phyloP scores from a whole-genome alignment of 2,888 invertebrate genomes.

The Eumacrocentrus americanus region DNA sequence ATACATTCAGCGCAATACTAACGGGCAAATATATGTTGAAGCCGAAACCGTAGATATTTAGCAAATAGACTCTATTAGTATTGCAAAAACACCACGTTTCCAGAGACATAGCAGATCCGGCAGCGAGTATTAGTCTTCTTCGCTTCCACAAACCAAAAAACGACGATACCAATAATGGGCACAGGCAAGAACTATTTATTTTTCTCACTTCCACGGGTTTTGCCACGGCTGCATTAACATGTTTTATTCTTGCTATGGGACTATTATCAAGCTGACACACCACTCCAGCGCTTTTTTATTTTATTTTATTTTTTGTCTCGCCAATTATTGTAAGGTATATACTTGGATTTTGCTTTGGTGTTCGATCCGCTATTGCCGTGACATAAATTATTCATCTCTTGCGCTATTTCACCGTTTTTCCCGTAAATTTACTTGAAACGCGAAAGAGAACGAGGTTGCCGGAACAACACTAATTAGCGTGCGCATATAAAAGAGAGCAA shows the following conservation, averaged over 20 bases:
- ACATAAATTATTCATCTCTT: conserved; percentile 14
- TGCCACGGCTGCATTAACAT: background rate
- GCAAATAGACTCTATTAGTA: conserved; percentile 14
- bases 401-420: conserved; percentile 18
- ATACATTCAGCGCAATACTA: no score
- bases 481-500: background rate
- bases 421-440: conserved; percentile 10
- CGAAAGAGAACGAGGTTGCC: background rate
- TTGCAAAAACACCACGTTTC: conserved; percentile 34
- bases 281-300: conserved; percentile 6
- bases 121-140: conserved; percentile 58
- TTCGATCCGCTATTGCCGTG: conserved; percentile 22
- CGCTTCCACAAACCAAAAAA: conserved; percentile 57
- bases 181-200: conserved; percentile 56
- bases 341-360: conserved; percentile 26
- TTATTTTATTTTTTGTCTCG: background rate
- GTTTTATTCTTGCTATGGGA: background rate
- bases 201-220: conserved; percentile 3
- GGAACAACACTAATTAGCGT: background rate
- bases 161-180: conserved; percentile 50
- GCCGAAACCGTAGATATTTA: no score
- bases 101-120: conserved; percentile 59
- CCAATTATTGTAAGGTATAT: background rate
- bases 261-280: conserved; percentile 1
- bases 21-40: no score